Conservation (phyloP, 2,113 vertebrate genomes). For the Callocephalon fimbriatum region DNA sequence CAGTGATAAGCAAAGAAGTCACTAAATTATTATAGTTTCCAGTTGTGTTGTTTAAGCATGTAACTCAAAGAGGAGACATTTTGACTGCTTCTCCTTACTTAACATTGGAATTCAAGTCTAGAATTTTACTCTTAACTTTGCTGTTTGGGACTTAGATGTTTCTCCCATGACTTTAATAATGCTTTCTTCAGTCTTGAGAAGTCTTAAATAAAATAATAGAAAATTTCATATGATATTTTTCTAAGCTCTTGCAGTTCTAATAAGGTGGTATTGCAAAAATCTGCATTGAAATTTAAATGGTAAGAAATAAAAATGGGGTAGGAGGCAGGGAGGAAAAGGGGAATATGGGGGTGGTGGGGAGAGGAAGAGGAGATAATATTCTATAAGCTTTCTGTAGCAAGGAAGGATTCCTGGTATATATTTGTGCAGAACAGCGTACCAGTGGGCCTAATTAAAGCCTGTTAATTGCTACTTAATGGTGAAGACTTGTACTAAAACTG, state of each 20-base stretch:
- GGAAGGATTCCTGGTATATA: neutral
- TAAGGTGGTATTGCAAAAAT: neutral
- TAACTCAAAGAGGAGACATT: neutral
- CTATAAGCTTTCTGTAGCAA: neutral
- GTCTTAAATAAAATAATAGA: conserved; percentile 15
- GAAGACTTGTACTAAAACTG: neutral
- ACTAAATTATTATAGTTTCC: neutral
- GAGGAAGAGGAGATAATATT: neutral
- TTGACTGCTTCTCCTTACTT: neutral
- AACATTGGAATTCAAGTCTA: neutral
- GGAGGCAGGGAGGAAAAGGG: neutral
- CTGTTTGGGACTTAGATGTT: neutral
- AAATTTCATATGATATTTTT: neutral
- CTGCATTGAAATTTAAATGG: neutral
- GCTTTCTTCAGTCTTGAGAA: neutral
- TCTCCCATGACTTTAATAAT: neutral
- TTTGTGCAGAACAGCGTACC: neutral
- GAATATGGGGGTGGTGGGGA: neutral
- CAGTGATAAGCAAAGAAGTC: neutral
- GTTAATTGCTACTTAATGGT: neutral
- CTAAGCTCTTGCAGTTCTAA: neutral
- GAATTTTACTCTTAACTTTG: neutral
- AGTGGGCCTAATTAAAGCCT: neutral
- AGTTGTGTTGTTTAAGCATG: neutral
- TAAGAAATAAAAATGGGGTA: neutral